Percentiles rank a stretch among this genome's conserved stretches.
Evolutionary conservation across 2,113 vertebrate genomes (phyloP).

Genomic region (Zeus faber): DNA sequence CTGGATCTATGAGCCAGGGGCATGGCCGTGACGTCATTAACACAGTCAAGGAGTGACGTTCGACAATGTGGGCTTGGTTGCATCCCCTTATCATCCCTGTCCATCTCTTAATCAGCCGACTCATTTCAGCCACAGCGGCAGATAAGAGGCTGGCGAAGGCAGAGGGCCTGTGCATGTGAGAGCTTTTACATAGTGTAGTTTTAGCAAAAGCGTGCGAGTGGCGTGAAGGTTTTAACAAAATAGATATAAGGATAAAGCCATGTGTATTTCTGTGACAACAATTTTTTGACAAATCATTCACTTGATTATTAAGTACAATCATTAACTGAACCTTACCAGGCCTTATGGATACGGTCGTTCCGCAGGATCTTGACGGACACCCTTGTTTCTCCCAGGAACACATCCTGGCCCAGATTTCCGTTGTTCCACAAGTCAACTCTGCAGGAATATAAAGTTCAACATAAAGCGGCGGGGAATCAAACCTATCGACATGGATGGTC

Average conservation of each 20-base stretch:
- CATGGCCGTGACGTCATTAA: constrained; percentile 21
- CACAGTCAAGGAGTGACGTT: constrained; percentile 14
- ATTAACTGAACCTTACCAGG: constrained; percentile 94
- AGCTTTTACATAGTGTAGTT: no score
- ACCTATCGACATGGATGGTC: constrained; percentile 4
- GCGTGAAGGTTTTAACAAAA: no score
- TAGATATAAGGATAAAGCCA: neutral
- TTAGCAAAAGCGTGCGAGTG: no score
- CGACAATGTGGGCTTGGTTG: no score
- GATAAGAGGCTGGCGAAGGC: neutral
- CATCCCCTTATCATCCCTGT: constrained; percentile 24
- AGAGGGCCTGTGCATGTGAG: neutral
- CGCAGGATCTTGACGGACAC: constrained; percentile 90
- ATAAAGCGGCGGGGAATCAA: neutral
- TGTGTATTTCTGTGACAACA: neutral
- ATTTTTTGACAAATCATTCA: neutral
- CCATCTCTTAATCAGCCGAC: constrained; percentile 23
- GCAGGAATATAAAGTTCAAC: constrained; percentile 54
- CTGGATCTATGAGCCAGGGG: no score
- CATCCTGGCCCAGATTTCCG: constrained; percentile 91
- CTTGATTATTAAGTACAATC: no score
- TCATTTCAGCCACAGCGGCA: constrained; percentile 3
- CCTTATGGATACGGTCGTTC: constrained; percentile 85
- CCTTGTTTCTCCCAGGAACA: constrained; percentile 93
- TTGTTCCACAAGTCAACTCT: constrained; percentile 97